These are phyloP conservation scores for Meghimatium bilineatum DNA, from an alignment of 2,888 invertebrate species.

Conservation along the genomic window DNA sequence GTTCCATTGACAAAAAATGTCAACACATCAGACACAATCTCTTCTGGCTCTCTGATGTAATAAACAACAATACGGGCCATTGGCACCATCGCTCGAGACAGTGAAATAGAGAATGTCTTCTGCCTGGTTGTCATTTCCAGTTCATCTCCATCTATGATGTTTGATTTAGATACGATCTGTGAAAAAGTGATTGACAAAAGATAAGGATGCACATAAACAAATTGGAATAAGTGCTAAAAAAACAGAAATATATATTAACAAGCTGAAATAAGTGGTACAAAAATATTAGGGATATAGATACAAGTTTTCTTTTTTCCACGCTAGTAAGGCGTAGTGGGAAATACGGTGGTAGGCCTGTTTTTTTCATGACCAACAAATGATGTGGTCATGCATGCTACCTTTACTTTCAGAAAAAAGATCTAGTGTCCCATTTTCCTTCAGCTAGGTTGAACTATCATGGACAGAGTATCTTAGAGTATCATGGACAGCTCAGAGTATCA, in stretches of 20 bases:
- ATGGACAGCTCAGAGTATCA: no score
- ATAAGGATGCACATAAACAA: not conserved
- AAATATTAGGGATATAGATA: not conserved
- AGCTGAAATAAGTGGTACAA: not conserved
- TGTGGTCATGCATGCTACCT: no score
- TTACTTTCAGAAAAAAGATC: no score
- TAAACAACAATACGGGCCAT: constrained; percentile 93
- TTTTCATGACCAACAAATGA: no score
- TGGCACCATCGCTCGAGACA: constrained; percentile 85
- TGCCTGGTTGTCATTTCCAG: constrained; percentile 83
- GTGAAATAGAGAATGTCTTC: constrained; percentile 79
- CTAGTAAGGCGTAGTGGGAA: no score
- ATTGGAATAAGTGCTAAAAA: no score
- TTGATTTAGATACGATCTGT: constrained; percentile 92
- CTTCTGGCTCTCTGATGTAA: constrained; percentile 86
- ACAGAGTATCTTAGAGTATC: no score
- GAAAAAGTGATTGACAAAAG: not conserved
- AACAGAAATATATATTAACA: not conserved
- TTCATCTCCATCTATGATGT: constrained; percentile 90
- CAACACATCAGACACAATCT: constrained; percentile 92
- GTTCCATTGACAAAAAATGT: constrained; percentile 97
- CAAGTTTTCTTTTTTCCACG: no score
- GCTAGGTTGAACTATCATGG: no score
- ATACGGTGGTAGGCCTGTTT: no score
- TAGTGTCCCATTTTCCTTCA: no score